Evolutionary conservation across 1,140 invertebrate genomes (phyloP).

Genomic region (Dendrolimus punctatus): DNA sequence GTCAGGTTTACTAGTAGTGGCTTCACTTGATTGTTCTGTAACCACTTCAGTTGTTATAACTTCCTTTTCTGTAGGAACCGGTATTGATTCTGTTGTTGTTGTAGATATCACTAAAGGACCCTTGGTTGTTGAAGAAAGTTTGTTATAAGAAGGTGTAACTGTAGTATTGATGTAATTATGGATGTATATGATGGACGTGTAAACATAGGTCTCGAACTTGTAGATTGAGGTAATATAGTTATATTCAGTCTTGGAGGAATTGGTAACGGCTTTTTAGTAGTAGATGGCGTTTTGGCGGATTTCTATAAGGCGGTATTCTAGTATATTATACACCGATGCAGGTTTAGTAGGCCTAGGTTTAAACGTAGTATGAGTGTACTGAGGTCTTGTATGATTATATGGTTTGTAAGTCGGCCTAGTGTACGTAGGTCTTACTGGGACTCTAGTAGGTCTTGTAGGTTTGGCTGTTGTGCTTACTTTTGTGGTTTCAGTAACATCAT

Average conservation of each 20-base stretch:
- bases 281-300: conserved; percentile 46
- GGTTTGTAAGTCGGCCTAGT: conserved; percentile 49
- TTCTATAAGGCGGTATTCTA: conserved; percentile 47
- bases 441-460: conserved; percentile 39
- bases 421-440: conserved; percentile 40
- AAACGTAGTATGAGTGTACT: conserved; percentile 25
- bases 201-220: conserved; percentile 48
- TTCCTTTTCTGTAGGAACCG: no score
- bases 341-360: conserved; percentile 61
- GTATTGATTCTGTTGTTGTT: conserved; percentile 16
- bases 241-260: conserved; percentile 69
- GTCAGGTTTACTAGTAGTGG: conserved; percentile 2
- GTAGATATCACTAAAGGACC: conserved; percentile 24
- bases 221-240: conserved; percentile 71
- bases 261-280: conserved; percentile 52
- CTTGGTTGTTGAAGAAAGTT: conserved; percentile 17
- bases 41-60: no score
- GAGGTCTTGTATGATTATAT: conserved; percentile 42
- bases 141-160: conserved; percentile 27
- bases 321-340: conserved; percentile 36
- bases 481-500: conserved; percentile 20
- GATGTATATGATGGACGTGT: conserved; percentile 48
- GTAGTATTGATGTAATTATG: conserved; percentile 67
- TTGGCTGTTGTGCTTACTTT: conserved; percentile 21
- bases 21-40: no score